Percentiles rank a stretch among this genome's conserved stretches.
Evolutionary conservation across 2,113 vertebrate species (phyloP).

Genomic region (Uropsilus gracilis): DNA sequence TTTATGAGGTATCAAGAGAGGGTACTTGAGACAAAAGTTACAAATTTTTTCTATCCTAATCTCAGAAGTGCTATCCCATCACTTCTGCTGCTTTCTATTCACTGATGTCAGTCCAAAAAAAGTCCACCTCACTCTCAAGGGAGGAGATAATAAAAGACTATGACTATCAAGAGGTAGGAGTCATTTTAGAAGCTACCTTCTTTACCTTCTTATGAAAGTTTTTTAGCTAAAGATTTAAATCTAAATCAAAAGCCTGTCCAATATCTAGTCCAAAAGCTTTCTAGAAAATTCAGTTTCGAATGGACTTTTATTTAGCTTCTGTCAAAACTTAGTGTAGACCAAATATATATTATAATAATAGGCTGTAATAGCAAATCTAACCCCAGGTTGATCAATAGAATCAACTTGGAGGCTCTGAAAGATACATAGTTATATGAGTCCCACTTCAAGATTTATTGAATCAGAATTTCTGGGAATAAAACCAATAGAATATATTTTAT

Average conservation of each 20-base stretch:
- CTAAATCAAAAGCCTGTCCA: background rate
- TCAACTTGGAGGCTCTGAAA: background rate
- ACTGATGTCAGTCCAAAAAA: background rate
- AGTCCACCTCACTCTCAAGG: background rate
- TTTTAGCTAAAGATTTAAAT: background rate
- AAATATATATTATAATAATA: background rate
- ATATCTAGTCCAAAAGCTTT: background rate
- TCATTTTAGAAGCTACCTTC: background rate
- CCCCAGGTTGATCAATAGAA: background rate
- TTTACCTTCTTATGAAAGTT: too few relatives aligned
- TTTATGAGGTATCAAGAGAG: background rate
- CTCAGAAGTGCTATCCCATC: background rate
- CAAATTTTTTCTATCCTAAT: background rate
- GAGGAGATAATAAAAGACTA: background rate
- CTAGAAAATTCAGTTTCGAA: background rate
- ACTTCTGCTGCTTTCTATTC: background rate
- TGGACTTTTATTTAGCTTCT: background rate
- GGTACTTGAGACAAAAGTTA: background rate
- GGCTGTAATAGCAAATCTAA: background rate
- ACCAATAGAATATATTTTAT: background rate
- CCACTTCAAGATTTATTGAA: background rate
- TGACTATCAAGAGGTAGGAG: background rate
- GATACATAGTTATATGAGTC: background rate
- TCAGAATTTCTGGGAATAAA: background rate
- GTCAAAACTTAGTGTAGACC: background rate